Evolutionary conservation across 1,140 invertebrate genomes (phyloP), one percentile per base, ranked within the genome.

Genomic region (Aphelenchoides avenae): DNA sequence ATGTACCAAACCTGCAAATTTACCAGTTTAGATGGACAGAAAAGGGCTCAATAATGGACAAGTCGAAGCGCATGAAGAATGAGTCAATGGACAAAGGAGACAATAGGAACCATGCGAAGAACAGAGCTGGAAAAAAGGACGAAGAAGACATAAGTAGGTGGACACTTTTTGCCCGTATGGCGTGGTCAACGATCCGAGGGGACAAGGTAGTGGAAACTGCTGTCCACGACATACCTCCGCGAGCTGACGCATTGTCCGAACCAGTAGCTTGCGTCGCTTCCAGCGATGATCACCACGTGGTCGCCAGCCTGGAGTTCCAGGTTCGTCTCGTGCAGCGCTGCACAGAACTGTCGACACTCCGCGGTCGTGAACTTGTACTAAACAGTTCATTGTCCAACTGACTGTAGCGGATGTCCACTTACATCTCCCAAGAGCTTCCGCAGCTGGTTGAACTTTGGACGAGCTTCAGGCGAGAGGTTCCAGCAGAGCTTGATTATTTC

Each of bases 401-500:
- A 44, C 29, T 22, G 29, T 9, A 11, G n/a, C 11, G 42, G 11
- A 11, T 27, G 11, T 9, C 20, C 13, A 44, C 61, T 37, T 41
- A 64, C 62, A 34, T 65, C 63, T 7, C 34, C 27, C n/a, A 65
- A 15, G 27, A 65, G 30, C 22, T 67, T 65, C 13, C 66, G 31
- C 37, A 65, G 39, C 18, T 65, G 66, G 27, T 13, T 36, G 42
- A 65, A 65, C 34, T 70, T 68, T 1, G 63, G 63, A 22, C 63
- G 27, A 20, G 33, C n/a, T 36, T 65, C 63, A 6, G 63, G 15
- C 27, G 48, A 36, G n/a, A 61, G 20, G 29, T 52, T 39, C 65
- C 65, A 67, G 46, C 65, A 67, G 41, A 53, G 49, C n/a, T 34
- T 41, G 59, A 67, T 67, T 27, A 67, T 46, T 9, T 69, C 68